Conservation (phyloP, 2,113 vertebrate genomes). For the Zingel zingel region DNA sequence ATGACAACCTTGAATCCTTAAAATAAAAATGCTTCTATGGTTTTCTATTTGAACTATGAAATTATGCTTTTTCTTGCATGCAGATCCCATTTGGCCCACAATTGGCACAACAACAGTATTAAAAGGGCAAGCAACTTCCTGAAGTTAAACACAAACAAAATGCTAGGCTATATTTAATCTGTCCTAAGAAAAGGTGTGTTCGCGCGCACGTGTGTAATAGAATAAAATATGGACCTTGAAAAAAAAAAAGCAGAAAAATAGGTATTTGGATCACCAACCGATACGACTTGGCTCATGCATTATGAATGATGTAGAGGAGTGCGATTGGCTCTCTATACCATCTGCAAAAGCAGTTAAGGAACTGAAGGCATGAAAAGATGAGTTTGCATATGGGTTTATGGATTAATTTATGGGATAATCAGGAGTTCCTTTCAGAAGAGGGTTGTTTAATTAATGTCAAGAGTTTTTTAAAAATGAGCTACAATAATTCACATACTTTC, state of each 20-base stretch:
- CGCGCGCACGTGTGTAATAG: background rate
- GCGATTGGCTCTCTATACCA: slow-evolving; percentile 28
- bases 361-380: slow-evolving; percentile 38
- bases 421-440: slow-evolving; percentile 64
- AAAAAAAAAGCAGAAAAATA: slow-evolving; percentile 34
- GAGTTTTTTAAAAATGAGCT: slow-evolving; percentile 66
- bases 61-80: background rate
- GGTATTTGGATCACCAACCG: slow-evolving; percentile 53
- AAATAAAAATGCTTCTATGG: background rate
- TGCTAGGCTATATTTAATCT: slow-evolving; percentile 24
- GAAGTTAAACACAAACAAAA: background rate
- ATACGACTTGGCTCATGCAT: slow-evolving; percentile 62
- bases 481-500: slow-evolving; percentile 67
- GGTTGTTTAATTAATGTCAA: slow-evolving; percentile 76
- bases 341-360: slow-evolving; percentile 55
- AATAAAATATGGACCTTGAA: slow-evolving; percentile 51
- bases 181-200: background rate
- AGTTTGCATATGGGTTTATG: slow-evolving; percentile 63
- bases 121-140: slow-evolving; percentile 47
- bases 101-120: slow-evolving; percentile 29
- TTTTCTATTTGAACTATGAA: slow-evolving; percentile 7
- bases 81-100: slow-evolving; percentile 13
- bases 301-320: slow-evolving; percentile 60
- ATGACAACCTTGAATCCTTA: background rate
- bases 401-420: slow-evolving; percentile 69